Conservation (phyloP, 2,888 invertebrate genomes). For the Nowickia ferox region DNA sequence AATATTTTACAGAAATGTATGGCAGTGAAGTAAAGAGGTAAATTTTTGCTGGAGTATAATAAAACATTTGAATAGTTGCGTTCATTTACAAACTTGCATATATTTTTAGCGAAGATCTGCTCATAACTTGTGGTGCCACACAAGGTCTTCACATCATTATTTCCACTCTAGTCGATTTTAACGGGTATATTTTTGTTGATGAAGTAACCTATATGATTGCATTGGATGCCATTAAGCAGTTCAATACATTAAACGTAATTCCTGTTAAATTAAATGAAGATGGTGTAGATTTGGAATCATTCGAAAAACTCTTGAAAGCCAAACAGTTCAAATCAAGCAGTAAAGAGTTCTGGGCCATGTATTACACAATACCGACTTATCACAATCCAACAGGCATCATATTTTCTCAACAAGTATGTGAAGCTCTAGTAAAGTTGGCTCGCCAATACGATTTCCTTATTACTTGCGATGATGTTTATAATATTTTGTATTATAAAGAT, state of each 20-base stretch:
- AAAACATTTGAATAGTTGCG: neutral
- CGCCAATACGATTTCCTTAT: constrained; percentile 83
- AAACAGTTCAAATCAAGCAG: constrained; percentile 78
- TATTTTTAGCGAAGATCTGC: constrained; percentile 83
- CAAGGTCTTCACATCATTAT: constrained; percentile 85
- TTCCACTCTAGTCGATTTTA: constrained; percentile 84
- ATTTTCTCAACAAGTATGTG: constrained; percentile 83
- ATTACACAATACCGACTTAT: constrained; percentile 85
- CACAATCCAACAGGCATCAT: constrained; percentile 86
- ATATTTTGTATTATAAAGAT: constrained; percentile 84
- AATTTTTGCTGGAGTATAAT: constrained; percentile 11
- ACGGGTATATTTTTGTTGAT: constrained; percentile 86
- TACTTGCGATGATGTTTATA: constrained; percentile 87
- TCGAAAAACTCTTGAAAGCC: constrained; percentile 83
- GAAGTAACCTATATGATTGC: constrained; percentile 87
- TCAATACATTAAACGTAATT: constrained; percentile 84
- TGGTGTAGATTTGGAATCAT: constrained; percentile 84
- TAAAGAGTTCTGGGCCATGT: constrained; percentile 85
- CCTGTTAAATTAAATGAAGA: constrained; percentile 85
- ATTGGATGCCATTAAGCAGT: constrained; percentile 84
- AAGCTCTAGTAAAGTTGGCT: constrained; percentile 83
- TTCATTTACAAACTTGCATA: neutral
- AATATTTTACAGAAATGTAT: constrained; percentile 83
- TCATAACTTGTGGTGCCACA: constrained; percentile 86
- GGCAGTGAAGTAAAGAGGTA: constrained; percentile 83